Conservation (phyloP, 1,140 invertebrate species). For the Neoseiulus cucumeris region DNA sequence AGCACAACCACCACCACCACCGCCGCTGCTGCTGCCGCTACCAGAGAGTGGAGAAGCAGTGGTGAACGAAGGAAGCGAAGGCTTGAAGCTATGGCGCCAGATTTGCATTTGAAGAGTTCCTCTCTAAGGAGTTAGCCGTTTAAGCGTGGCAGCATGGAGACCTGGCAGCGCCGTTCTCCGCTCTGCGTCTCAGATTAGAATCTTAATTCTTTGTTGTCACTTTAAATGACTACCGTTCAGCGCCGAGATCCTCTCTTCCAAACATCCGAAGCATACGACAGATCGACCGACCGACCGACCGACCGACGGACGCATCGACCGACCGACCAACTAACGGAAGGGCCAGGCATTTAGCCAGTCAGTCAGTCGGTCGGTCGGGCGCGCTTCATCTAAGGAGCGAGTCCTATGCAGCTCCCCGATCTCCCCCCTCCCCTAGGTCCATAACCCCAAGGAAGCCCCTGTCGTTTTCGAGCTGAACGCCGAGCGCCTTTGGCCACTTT, state of each 20-base stretch:
- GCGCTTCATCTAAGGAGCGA: no score
- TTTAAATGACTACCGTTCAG: constrained; percentile 3
- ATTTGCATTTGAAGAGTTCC: constrained; percentile 9
- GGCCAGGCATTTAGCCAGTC: no score
- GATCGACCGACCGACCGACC: no score
- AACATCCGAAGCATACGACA: no score
- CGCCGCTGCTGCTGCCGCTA: background rate
- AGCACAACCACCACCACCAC: background rate
- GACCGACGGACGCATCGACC: background rate
- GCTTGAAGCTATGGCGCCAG: background rate
- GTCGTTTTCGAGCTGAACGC: no score
- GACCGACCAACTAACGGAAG: background rate
- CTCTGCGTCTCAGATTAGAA: constrained; percentile 2
- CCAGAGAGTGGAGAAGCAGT: background rate
- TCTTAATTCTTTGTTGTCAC: constrained; percentile 9
- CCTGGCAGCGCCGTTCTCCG: background rate
- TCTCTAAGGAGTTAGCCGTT: background rate
- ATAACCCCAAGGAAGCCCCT: no score
- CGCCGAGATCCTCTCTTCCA: no score
- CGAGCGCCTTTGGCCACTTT: background rate
- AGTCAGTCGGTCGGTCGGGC: no score
- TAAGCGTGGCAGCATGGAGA: background rate
- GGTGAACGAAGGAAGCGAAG: background rate
- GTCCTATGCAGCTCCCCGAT: no score
- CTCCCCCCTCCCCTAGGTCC: no score